A percentile compares a stretch with the other conserved stretches of the same genome.
These are phyloP conservation scores for Hydractinia echinata DNA, from an alignment of 30 jellyfish, hydroid and myxozoan species.

Conservation along the genomic window DNA sequence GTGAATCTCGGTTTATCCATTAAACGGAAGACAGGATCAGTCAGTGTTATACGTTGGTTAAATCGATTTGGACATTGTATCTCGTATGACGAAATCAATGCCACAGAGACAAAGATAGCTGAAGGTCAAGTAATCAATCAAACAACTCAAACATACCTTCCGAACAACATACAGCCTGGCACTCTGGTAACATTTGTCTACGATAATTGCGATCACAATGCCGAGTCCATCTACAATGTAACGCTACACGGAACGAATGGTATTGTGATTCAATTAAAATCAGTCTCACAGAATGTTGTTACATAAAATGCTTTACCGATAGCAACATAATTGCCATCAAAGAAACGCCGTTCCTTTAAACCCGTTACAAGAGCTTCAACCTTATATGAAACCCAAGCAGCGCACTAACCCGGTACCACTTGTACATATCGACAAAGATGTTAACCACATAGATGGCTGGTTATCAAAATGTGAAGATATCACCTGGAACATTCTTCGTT, in stretches of 20 bases:
- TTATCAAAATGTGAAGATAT: background rate
- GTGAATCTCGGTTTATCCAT: too few species aligned
- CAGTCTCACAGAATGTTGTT: too few species aligned
- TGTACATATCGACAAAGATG: background rate
- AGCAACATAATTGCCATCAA: too few species aligned
- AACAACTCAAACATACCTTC: background rate
- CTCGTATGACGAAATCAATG: background rate
- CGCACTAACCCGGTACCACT: too few species aligned
- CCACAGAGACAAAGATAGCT: background rate
- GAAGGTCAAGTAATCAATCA: background rate
- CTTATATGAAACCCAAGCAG: too few species aligned
- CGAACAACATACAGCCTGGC: background rate
- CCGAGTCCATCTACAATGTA: slow-evolving; percentile 18
- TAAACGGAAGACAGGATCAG: too few species aligned
- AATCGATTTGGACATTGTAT: background rate
- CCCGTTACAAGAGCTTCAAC: too few species aligned
- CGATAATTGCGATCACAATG: slow-evolving; percentile 6
- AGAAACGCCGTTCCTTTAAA: too few species aligned
- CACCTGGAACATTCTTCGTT: background rate
- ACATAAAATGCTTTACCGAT: too few species aligned
- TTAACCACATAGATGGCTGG: background rate
- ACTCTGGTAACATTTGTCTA: slow-evolving; percentile 18
- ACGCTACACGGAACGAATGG: slow-evolving; percentile 25
- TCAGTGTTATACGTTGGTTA: too few species aligned
- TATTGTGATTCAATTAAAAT: background rate